A percentile compares a stretch with the other conserved stretches of the same genome.
Evolutionary conservation across 2,113 vertebrate species (phyloP).

Genomic region (Pygoscelis antarcticus): DNA sequence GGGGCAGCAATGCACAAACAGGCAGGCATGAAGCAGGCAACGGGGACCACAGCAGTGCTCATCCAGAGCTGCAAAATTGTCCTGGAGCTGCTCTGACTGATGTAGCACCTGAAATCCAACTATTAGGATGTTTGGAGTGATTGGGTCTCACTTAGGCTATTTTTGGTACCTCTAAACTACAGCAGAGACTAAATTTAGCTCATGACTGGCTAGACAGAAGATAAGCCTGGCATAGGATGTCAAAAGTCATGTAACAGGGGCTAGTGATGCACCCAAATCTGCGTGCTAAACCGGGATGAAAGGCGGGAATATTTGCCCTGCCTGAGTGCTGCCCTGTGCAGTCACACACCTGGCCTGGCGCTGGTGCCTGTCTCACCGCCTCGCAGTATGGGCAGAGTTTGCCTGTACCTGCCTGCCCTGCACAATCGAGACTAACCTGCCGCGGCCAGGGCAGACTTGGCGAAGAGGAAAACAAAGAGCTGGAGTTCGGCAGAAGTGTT

Average conservation of each 20-base stretch:
- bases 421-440: neutral
- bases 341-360: neutral
- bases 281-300: neutral
- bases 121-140: neutral
- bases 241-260: neutral
- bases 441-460: fast-evolving
- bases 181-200: neutral
- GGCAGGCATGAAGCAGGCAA: neutral
- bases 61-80: neutral
- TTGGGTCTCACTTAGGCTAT: neutral
- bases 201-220: neutral
- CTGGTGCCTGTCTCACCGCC: neutral
- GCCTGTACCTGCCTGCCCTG: neutral
- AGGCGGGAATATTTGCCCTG: neutral
- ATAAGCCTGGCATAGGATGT: neutral
- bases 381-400: fast-evolving
- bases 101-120: neutral
- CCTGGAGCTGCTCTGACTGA: neutral
- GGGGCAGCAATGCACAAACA: neutral
- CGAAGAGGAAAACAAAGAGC: neutral
- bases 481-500: neutral
- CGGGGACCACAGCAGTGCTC: neutral
- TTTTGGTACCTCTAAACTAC: neutral
- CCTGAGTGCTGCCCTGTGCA: neutral
- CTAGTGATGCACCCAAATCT: neutral